A percentile compares a stretch with the other conserved stretches of the same genome.
phyloP scores from a whole-genome alignment of 2,113 vertebrate genomes.

The Sinocyclocheilus rhinocerous region DNA sequence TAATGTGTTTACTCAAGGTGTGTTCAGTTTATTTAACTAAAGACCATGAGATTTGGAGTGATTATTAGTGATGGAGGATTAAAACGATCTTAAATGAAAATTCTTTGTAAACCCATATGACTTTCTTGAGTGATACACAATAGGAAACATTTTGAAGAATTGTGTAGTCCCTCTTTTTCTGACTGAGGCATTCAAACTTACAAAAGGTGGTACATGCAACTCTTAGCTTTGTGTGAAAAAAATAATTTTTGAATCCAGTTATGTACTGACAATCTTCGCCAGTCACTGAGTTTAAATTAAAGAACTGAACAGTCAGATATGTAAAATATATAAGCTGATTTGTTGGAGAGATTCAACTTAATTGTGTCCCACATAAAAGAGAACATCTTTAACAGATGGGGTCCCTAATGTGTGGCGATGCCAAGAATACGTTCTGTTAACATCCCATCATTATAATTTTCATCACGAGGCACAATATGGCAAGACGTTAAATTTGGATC shows the following conservation, averaged over 20 bases:
- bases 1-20: background rate
- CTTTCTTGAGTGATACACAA: background rate
- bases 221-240: background rate
- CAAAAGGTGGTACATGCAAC: background rate
- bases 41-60: background rate
- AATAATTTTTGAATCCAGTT: background rate
- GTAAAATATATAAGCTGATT: background rate
- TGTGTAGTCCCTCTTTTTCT: background rate
- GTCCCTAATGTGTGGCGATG: background rate
- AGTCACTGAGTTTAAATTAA: background rate
- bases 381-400: background rate
- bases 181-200: background rate
- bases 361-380: background rate
- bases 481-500: background rate
- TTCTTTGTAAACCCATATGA: background rate
- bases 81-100: background rate
- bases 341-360: background rate
- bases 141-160: background rate
- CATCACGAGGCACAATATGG: background rate
- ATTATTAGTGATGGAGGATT: background rate
- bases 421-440: background rate
- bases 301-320: background rate
- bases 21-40: conserved; percentile 25
- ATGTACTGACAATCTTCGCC: background rate
- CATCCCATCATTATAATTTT: conserved; percentile 1